phyloP scores from a whole-genome alignment of 2,113 vertebrate genomes.

The Pollachius pollachius region DNA sequence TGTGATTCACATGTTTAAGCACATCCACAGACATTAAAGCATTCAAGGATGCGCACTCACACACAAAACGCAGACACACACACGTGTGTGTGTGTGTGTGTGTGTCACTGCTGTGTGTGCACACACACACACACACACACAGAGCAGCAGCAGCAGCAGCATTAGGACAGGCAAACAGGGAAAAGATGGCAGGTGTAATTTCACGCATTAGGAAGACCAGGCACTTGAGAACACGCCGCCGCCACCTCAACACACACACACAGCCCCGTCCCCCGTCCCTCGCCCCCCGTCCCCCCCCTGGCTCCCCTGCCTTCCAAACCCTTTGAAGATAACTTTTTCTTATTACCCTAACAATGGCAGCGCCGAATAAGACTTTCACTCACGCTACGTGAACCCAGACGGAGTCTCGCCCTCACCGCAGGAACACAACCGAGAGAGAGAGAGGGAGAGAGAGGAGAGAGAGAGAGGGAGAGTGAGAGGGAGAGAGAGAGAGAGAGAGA shows the following conservation, averaged over 20 bases:
- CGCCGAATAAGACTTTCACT: constrained; percentile 75
- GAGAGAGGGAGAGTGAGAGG: no score
- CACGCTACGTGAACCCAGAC: constrained; percentile 44
- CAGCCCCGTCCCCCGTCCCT: constrained; percentile 28
- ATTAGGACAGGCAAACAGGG: constrained; percentile 21
- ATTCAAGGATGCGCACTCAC: neutral
- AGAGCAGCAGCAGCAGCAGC: neutral
- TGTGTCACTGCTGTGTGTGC: neutral
- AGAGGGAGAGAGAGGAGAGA: constrained; percentile 44
- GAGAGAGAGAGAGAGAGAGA: no score
- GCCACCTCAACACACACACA: constrained; percentile 8
- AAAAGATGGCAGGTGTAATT: constrained; percentile 80
- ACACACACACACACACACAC: constrained; percentile 23
- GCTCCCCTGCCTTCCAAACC: constrained; percentile 53
- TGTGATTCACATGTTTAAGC: no score
- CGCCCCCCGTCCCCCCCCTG: constrained; percentile 39
- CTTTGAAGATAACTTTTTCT: constrained; percentile 84
- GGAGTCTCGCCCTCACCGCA: no score
- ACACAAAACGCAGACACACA: neutral
- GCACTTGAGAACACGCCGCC: constrained; percentile 9
- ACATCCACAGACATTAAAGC: no score
- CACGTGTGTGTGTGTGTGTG: neutral
- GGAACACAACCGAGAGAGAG: constrained; percentile 15
- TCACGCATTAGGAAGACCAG: constrained; percentile 73
- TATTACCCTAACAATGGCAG: constrained; percentile 77